Conservation (phyloP, 2,113 vertebrate genomes). For the Myodes glareolus region DNA sequence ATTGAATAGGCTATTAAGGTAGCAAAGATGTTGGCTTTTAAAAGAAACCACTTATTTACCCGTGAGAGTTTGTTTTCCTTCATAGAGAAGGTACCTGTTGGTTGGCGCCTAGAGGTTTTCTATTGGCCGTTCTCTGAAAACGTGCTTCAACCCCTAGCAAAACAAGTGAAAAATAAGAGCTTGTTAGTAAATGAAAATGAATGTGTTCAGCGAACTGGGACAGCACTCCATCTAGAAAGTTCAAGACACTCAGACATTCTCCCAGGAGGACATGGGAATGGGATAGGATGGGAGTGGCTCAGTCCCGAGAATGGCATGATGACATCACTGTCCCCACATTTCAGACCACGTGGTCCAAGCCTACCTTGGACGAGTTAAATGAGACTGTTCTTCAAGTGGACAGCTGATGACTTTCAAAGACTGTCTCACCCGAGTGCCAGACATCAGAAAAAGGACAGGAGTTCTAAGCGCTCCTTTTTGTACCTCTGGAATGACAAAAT, state of each 20-base stretch:
- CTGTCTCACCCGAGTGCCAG: neutral
- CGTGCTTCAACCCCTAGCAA: slow-evolving; percentile 91
- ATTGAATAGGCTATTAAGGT: neutral
- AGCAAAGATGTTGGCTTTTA: neutral
- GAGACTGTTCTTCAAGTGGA: neutral
- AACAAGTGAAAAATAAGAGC: slow-evolving; percentile 54
- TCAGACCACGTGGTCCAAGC: neutral
- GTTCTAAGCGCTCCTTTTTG: neutral
- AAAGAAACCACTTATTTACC: slow-evolving; percentile 83
- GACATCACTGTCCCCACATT: too few relatives aligned
- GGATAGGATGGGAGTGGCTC: neutral
- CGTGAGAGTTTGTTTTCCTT: slow-evolving; percentile 90
- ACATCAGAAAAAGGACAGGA: neutral
- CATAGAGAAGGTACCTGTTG: slow-evolving; percentile 89
- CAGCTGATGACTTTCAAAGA: neutral
- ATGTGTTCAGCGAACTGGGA: neutral
- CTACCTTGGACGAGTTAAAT: slow-evolving; percentile 8
- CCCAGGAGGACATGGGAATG: neutral
- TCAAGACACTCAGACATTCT: neutral
- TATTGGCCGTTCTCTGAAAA: slow-evolving; percentile 89
- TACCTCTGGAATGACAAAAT: slow-evolving; percentile 93
- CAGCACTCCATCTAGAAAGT: neutral
- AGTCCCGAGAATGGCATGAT: neutral
- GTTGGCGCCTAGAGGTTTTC: slow-evolving; percentile 91
- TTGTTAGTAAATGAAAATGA: neutral